Evolutionary conservation across 1,140 invertebrate genomes (phyloP), one percentile per base, ranked within the genome.

Genomic region (Apis laboriosa): DNA sequence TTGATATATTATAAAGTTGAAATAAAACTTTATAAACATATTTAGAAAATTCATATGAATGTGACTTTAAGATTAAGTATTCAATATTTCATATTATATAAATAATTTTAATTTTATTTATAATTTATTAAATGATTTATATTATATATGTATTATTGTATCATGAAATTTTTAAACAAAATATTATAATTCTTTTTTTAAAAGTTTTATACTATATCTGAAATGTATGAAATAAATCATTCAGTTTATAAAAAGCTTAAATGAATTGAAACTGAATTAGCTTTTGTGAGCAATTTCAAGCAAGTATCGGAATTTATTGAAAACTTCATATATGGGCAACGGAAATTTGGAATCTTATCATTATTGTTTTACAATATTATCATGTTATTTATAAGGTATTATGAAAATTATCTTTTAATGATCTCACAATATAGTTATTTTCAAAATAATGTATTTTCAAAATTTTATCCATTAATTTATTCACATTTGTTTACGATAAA

Each of bases 321-420:
- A 93, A 93, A 90, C 89, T 91, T 92, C 92, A 92, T 93, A 92
- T 92, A 93, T 92, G 91, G 91, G 86, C 90, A 93, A 92, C 84
- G 83, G 79, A 89, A 77, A 85, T 89, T 90, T 89, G 60, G 84
- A 88, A 63, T 68, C 89, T 87, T 77, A 24, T 89, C 68, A 66
- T 88, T 85, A 78, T 74, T 87, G 28, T 67, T 70, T 75, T 74
- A 76, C 80, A 78, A 80, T 90, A 84, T 73, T 49, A 72, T 83
- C 81, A 89, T 85, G 70, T 82, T 86, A 77, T 80, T 85, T 68
- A 72, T 67, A 85, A 60, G 60, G 74, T 79, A 70, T 24, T 64
- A 68, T 15, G 61, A 15, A 15, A 53, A 58, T 51, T 83, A 49
- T n/a, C 5, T 79, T n/a, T 61, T 53, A 78, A 78, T 28, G 34